Conservation (phyloP, 2,113 vertebrate genomes). For the Lynx canadensis region DNA sequence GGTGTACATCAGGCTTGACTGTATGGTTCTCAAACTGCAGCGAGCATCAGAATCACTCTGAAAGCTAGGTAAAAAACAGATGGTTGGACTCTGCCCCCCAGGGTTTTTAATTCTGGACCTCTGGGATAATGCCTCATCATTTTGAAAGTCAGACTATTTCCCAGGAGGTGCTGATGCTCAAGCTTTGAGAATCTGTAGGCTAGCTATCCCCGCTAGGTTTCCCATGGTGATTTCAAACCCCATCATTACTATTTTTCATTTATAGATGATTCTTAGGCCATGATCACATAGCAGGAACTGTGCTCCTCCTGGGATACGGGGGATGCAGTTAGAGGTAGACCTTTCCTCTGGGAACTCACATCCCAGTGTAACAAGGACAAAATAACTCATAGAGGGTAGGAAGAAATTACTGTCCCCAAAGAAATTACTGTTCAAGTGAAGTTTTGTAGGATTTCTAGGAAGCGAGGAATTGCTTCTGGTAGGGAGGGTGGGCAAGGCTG, state of each 20-base stretch:
- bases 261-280: neutral
- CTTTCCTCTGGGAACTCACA: neutral
- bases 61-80: neutral
- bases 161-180: neutral
- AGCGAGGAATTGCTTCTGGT: neutral
- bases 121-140: neutral
- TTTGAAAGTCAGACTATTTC: neutral
- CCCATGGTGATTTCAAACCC: neutral
- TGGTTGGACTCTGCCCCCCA: neutral
- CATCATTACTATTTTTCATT: neutral
- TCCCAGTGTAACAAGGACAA: neutral
- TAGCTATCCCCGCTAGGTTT: neutral
- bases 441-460: neutral
- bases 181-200: neutral
- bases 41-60: fast-evolving
- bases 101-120: neutral
- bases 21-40: neutral
- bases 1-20: neutral
- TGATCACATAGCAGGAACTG: neutral
- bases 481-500: neutral
- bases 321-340: neutral
- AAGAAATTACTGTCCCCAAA: neutral
- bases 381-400: neutral
- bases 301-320: neutral
- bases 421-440: neutral